These are phyloP conservation scores for Drosophila fuyamai DNA, from an alignment of 1,140 invertebrate genomes.

Conservation along the genomic window DNA sequence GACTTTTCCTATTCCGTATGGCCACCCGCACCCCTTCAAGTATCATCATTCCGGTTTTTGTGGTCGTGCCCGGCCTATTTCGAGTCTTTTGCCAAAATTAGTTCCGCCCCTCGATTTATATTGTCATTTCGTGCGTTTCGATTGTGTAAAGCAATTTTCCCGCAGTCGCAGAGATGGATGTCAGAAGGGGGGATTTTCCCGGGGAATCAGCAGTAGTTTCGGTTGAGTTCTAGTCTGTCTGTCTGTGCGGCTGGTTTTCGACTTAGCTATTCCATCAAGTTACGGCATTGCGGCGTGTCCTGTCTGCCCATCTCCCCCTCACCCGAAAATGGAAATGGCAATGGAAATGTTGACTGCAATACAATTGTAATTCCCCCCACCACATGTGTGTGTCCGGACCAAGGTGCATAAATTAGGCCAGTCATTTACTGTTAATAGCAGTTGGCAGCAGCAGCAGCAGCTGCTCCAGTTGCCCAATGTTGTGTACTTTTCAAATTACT, in stretches of 20 bases:
- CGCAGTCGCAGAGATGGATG: constrained; percentile 16
- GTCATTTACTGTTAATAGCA: constrained; percentile 76
- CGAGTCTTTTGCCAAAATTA: constrained; percentile 81
- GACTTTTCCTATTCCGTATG: neutral
- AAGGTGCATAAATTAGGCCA: constrained; percentile 74
- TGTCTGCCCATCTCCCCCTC: constrained; percentile 9
- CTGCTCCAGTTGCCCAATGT: constrained; percentile 43
- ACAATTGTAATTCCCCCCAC: constrained; percentile 40
- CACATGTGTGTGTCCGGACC: constrained; percentile 19
- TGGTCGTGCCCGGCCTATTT: constrained; percentile 72
- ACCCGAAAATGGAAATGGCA: constrained; percentile 38
- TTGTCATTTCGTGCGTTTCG: constrained; percentile 82
- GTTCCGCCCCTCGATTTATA: constrained; percentile 83
- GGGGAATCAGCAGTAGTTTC: constrained; percentile 15
- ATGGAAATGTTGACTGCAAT: constrained; percentile 55
- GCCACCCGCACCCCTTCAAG: constrained; percentile 21
- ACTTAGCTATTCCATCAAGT: constrained; percentile 74
- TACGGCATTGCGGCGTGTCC: constrained; percentile 75
- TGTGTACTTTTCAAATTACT: constrained; percentile 70
- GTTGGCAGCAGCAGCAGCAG: constrained; percentile 42
- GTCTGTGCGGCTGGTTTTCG: constrained; percentile 9
- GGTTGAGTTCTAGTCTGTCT: constrained; percentile 19
- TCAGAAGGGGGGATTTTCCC: constrained; percentile 6
- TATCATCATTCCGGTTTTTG: constrained; percentile 73
- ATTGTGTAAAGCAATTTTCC: constrained; percentile 80